phyloP scores from a whole-genome alignment of 2,113 vertebrate genomes.

The Athene cunicularia region DNA sequence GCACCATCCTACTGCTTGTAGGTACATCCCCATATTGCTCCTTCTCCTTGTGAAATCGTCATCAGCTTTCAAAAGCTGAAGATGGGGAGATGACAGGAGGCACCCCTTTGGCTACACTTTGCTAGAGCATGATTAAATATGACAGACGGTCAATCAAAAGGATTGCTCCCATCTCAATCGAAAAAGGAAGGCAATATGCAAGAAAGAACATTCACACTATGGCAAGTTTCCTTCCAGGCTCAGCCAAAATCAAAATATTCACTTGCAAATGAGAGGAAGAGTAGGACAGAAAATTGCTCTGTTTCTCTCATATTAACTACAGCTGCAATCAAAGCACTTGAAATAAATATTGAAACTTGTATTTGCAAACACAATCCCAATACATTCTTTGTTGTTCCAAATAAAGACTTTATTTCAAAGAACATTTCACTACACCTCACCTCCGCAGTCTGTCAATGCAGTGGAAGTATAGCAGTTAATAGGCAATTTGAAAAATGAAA shows the following conservation, averaged over 20 bases:
- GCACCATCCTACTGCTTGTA: background rate
- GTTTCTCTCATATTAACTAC: background rate
- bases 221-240: background rate
- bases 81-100: background rate
- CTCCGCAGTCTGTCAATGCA: background rate
- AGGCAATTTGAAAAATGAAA: background rate
- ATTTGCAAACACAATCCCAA: background rate
- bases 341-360: background rate
- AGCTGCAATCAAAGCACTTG: background rate
- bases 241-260: background rate
- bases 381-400: background rate
- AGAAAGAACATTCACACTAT: background rate
- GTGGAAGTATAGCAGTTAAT: background rate
- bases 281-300: background rate
- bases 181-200: background rate
- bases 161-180: background rate
- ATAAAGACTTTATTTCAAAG: constrained; percentile 16
- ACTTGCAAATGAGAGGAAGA: background rate
- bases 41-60: background rate
- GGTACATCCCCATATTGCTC: background rate
- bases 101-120: background rate
- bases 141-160: background rate
- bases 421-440: background rate
- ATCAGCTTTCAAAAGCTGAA: background rate
- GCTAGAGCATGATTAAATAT: background rate